These are phyloP conservation scores for Sarcophaga carnaria DNA, from an alignment of 2,888 invertebrate genomes.

Conservation along the genomic window DNA sequence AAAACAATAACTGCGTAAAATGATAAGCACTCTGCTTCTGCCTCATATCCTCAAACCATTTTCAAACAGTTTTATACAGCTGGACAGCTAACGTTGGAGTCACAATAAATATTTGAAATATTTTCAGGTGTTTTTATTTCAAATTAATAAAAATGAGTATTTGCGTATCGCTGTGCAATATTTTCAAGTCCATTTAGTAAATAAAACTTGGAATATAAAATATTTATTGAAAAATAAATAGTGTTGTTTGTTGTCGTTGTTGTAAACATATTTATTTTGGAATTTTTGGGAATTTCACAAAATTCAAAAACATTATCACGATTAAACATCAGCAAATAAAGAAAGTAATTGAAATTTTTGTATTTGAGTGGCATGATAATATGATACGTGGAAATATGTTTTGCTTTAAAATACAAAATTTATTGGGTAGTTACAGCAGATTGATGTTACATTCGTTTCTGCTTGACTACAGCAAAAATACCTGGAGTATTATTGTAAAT, in stretches of 20 bases:
- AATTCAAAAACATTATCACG: too few relatives aligned
- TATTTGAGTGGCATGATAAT: too few relatives aligned
- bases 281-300: background rate
- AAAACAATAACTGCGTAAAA: background rate
- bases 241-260: background rate
- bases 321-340: too few relatives aligned
- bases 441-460: too few relatives aligned
- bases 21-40: background rate
- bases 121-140: background rate
- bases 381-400: too few relatives aligned
- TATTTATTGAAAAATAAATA: background rate
- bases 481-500: too few relatives aligned
- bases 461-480: too few relatives aligned
- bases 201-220: background rate
- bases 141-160: background rate
- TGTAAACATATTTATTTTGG: background rate
- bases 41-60: background rate
- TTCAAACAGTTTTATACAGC: background rate
- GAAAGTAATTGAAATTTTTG: too few relatives aligned
- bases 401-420: too few relatives aligned
- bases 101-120: background rate
- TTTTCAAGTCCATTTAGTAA: background rate
- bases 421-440: too few relatives aligned
- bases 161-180: background rate
- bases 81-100: background rate